Base-by-base conservation (phyloP, 2,888 invertebrate species). In the Scaptomyza reducta region DNA sequence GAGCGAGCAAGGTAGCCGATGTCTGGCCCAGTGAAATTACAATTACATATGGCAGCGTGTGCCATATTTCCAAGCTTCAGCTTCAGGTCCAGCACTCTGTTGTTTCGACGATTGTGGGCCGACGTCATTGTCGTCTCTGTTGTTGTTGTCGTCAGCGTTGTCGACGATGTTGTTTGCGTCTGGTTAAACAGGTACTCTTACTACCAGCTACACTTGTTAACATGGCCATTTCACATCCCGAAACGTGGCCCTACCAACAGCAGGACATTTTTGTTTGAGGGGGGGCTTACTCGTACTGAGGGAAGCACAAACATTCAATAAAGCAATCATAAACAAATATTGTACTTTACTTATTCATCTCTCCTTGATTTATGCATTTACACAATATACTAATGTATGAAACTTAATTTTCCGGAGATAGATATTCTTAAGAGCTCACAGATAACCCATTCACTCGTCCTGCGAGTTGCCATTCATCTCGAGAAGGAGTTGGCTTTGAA, bases 171-270 rank as follows among this genome's bases (percentile, higher is more conserved):
- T 81, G 82, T 80, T 74, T 40, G 53, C 65, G 79, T 77, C 87
- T 82, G 86, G 84, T 82, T 87, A 78, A 87, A 86, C 85, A 86
- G 85, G 88, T 87, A 83, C 86, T 78, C 45, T 41, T 67, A 85
- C 85, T 79, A 79, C 85, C 76, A 81, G 74, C 77, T 80, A 85
- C 85, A 85, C 85, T 87, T 85, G 85, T 85, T 85, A 80, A 87
- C 86, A 87, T 54, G 79, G 51, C 62, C 54, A 50, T 49, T 61
- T 29, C 64, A 56, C 54, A 71, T 38, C 31, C 41, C 44, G 42
- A 46, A 61, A 16, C 59, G 31, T 35, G 66, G 71, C 79, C 75
- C 81, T 81, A 66, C 9, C 14, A 54, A 44, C 56, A 51, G 49
- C 56, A 51, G 56, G 10, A 53, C 33, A 49, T 22, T 22, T 22